A percentile compares a stretch with the other conserved stretches of the same genome.
Evolutionary conservation across 2,113 vertebrate genomes (phyloP).

Genomic region (Gulo gulo): DNA sequence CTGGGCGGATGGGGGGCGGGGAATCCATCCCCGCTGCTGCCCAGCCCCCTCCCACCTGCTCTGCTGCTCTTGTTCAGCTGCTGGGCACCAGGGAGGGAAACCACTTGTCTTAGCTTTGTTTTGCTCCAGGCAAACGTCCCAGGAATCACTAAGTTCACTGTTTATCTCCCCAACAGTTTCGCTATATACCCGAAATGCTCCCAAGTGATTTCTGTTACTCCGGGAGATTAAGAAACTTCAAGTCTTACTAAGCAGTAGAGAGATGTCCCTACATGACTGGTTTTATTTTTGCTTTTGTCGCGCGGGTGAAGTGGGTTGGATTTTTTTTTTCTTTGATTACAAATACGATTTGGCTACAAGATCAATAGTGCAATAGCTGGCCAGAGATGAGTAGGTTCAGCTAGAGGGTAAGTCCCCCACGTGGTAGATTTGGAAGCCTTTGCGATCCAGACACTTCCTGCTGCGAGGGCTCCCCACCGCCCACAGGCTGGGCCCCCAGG

Average conservation of each 20-base stretch:
- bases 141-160: not conserved
- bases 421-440: fast-evolving
- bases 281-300: not conserved
- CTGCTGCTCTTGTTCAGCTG: not conserved
- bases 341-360: not conserved
- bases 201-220: not conserved
- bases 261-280: not conserved
- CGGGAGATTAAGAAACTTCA: not conserved
- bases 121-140: not conserved
- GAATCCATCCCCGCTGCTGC: not conserved
- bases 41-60: not conserved
- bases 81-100: not conserved
- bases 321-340: not conserved
- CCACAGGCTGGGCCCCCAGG: not conserved
- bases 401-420: not conserved
- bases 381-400: not conserved
- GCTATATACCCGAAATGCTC: not conserved
- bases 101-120: not conserved
- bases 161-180: not conserved
- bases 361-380: not conserved
- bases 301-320: not conserved
- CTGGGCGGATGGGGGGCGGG: not conserved
- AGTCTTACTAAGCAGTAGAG: not conserved
- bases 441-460: not conserved
- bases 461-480: fast-evolving